These are phyloP conservation scores for Corythoichthys haematopterus DNA, from an alignment of 2,113 vertebrate species.

Conservation along the genomic window DNA sequence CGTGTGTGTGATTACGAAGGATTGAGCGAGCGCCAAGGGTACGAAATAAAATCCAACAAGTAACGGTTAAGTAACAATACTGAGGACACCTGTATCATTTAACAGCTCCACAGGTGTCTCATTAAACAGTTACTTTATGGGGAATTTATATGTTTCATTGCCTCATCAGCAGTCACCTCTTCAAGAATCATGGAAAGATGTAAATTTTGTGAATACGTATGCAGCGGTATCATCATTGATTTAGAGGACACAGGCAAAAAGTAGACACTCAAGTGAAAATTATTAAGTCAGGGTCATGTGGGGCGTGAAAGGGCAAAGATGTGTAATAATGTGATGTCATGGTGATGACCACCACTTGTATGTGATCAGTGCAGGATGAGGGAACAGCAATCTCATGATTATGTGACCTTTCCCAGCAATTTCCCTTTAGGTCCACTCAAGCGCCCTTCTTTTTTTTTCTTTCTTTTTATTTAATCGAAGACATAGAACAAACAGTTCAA, in stretches of 20 bases:
- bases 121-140: slow-evolving; percentile 27
- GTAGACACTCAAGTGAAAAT: slow-evolving; percentile 5
- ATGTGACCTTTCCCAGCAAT: slow-evolving; percentile 21
- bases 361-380: slow-evolving; percentile 37
- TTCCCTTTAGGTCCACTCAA: slow-evolving; percentile 6
- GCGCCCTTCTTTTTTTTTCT: slow-evolving; percentile 14
- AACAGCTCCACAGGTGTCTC: slow-evolving; percentile 25
- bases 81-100: slow-evolving; percentile 13
- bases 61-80: slow-evolving; percentile 33
- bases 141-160: slow-evolving; percentile 28
- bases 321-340: slow-evolving; percentile 29
- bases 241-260: background rate
- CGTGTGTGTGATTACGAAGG: background rate
- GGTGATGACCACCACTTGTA: slow-evolving; percentile 17
- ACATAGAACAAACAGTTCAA: slow-evolving; percentile 1
- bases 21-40: slow-evolving; percentile 41
- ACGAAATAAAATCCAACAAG: slow-evolving; percentile 47
- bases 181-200: background rate
- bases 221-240: background rate
- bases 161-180: slow-evolving; percentile 1
- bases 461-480: slow-evolving; percentile 24
- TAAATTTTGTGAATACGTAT: background rate
- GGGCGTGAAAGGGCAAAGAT: slow-evolving; percentile 11
- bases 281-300: slow-evolving; percentile 1
- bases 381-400: slow-evolving; percentile 35